Conservation (phyloP, 2,113 vertebrate genomes). For the Thinocorus orbignyianus region DNA sequence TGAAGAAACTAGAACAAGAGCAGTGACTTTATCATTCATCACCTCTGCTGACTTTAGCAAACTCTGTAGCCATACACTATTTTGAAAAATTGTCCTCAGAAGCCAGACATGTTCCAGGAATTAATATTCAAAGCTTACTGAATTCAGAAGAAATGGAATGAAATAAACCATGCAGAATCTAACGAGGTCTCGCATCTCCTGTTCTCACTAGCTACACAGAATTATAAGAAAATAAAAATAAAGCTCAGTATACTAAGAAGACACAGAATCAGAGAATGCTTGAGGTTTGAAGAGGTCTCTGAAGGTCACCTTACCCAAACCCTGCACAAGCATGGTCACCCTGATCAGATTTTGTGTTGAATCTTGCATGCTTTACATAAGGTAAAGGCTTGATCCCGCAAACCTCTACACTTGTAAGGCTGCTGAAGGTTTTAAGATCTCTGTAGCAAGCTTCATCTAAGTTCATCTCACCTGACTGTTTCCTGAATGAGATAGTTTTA, state of each 20-base stretch:
- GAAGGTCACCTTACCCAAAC: not conserved
- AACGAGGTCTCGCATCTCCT: not conserved
- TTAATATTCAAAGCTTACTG: not conserved
- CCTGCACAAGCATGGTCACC: not conserved
- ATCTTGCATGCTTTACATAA: rapidly evolving
- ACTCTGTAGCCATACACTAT: not conserved
- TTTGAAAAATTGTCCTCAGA: not conserved
- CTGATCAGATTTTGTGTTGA: not conserved
- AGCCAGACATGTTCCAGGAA: not conserved
- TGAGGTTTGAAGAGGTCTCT: not conserved
- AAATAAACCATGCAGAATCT: not conserved
- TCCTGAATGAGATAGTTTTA: not conserved
- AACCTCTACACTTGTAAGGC: not conserved
- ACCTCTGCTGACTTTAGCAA: not conserved
- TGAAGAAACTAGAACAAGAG: not conserved
- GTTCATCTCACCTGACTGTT: not conserved
- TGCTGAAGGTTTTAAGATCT: not conserved
- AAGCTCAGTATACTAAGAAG: not conserved
- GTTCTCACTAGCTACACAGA: not conserved
- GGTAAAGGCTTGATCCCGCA: not conserved
- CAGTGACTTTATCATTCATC: not conserved
- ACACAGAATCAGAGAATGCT: not conserved
- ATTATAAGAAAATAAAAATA: not conserved
- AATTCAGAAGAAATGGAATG: not conserved
- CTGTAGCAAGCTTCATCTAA: not conserved